Conservation (phyloP, 2,888 invertebrate genomes). For the Toxonevra muliebris region DNA sequence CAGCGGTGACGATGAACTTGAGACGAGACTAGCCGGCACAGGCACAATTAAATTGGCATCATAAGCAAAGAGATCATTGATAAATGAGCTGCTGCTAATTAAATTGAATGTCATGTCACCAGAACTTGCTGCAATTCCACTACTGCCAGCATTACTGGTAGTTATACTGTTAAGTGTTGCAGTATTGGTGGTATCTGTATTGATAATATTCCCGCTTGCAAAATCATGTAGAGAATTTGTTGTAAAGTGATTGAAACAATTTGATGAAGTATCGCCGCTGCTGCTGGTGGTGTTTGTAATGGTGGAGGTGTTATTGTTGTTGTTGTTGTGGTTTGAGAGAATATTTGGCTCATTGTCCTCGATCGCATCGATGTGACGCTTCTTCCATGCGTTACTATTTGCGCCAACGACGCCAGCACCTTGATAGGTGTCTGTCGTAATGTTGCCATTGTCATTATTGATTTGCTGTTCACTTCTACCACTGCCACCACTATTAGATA, state of each 20-base stretch:
- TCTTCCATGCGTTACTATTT: slow-evolving; percentile 49
- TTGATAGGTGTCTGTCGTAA: slow-evolving; percentile 30
- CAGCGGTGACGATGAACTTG: slow-evolving; percentile 23
- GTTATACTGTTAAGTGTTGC: slow-evolving; percentile 12
- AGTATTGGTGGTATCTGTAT: slow-evolving; percentile 8
- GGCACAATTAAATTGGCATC: slow-evolving; percentile 58
- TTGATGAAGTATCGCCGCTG: neutral
- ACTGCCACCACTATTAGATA: neutral
- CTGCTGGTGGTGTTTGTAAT: slow-evolving; percentile 9
- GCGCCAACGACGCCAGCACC: neutral
- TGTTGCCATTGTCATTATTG: slow-evolving; percentile 33
- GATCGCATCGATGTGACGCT: slow-evolving; percentile 47
- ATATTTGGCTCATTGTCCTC: neutral
- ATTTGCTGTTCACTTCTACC: slow-evolving; percentile 18
- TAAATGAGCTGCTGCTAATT: slow-evolving; percentile 49
- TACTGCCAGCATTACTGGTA: slow-evolving; percentile 11
- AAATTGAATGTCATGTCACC: slow-evolving; percentile 43
- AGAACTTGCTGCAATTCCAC: slow-evolving; percentile 4
- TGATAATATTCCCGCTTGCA: slow-evolving; percentile 15
- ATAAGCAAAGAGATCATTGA: slow-evolving; percentile 60
- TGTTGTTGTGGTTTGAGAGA: slow-evolving; percentile 17
- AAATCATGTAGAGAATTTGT: no score
- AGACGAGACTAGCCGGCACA: slow-evolving; percentile 35
- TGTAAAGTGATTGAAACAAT: no score
- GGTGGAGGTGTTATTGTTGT: slow-evolving; percentile 10